phyloP scores from a whole-genome alignment of 2,113 vertebrate genomes.

The Emydocephalus ijimae region DNA sequence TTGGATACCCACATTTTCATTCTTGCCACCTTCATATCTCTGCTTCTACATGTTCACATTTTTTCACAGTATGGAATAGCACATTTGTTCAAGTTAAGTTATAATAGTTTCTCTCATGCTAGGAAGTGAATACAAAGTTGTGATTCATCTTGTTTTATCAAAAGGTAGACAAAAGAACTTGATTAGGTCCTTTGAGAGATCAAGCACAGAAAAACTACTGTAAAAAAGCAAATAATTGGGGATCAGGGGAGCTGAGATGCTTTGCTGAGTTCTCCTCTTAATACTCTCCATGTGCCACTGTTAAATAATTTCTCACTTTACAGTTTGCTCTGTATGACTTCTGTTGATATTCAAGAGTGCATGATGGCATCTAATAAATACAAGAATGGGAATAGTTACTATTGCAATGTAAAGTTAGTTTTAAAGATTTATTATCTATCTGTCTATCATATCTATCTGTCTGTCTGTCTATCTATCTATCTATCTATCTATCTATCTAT shows the following conservation, averaged over 20 bases:
- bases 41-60: not conserved
- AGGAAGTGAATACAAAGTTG: conserved; percentile 38
- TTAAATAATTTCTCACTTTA: conserved; percentile 51
- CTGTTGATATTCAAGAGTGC: conserved; percentile 11
- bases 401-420: not conserved
- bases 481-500: too few relatives aligned
- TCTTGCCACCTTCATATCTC: not conserved
- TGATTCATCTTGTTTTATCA: conserved; percentile 32
- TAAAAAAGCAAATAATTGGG: conserved; percentile 36
- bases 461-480: too few relatives aligned
- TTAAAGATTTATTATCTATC: not conserved
- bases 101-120: not conserved
- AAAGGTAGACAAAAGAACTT: conserved; percentile 39
- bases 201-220: conserved; percentile 27
- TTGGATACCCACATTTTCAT: conserved; percentile 12
- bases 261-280: conserved; percentile 29
- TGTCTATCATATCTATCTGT: too few relatives aligned
- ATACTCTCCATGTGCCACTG: conserved; percentile 40
- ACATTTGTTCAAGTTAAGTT: conserved; percentile 1
- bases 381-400: not conserved
- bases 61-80: conserved; percentile 1
- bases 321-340: conserved; percentile 15
- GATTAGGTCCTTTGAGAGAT: conserved; percentile 26
- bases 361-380: conserved; percentile 7
- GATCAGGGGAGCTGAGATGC: conserved; percentile 25